phyloP scores from a whole-genome alignment of 1,140 invertebrate genomes.

The Goniozus legneri region DNA sequence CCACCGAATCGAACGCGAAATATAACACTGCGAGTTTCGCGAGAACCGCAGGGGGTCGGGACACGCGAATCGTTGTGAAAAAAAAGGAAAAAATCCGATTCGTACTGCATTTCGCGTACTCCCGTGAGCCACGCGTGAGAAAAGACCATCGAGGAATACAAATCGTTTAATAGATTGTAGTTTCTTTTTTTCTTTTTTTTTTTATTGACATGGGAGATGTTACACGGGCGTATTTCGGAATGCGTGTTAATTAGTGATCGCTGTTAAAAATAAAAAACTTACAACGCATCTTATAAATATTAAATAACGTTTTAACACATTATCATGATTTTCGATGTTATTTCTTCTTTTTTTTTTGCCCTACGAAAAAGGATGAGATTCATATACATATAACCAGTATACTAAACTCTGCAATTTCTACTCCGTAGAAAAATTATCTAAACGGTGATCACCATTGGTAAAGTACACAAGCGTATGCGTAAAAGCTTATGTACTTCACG shows the following conservation, averaged over 20 bases:
- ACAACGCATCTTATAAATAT: conserved; percentile 25
- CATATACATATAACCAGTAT: conserved; percentile 10
- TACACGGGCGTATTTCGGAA: conserved; percentile 43
- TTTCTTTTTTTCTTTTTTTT: conserved; percentile 23
- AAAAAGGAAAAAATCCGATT: no score
- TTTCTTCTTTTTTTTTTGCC: no score
- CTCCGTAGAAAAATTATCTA: conserved; percentile 35
- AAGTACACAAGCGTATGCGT: no score
- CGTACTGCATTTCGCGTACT: no score
- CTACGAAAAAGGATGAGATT: conserved; percentile 12
- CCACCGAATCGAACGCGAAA: no score
- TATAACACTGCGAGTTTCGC: no score
- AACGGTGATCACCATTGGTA: conserved; percentile 9
- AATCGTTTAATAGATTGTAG: no score
- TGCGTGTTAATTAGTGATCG: conserved; percentile 32
- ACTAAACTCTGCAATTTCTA: conserved; percentile 22
- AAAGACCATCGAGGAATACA: no score
- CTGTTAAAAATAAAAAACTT: conserved; percentile 24
- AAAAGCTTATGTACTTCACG: conserved; percentile 12
- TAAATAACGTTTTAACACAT: conserved; percentile 20
- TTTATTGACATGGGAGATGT: conserved; percentile 48
- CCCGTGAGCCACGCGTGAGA: no score
- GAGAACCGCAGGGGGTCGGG: conserved; percentile 15
- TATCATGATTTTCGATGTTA: conserved; percentile 5
- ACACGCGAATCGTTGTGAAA: no score